Conservation (phyloP, 2,888 invertebrate genomes). For the Horisme vitalbata region DNA sequence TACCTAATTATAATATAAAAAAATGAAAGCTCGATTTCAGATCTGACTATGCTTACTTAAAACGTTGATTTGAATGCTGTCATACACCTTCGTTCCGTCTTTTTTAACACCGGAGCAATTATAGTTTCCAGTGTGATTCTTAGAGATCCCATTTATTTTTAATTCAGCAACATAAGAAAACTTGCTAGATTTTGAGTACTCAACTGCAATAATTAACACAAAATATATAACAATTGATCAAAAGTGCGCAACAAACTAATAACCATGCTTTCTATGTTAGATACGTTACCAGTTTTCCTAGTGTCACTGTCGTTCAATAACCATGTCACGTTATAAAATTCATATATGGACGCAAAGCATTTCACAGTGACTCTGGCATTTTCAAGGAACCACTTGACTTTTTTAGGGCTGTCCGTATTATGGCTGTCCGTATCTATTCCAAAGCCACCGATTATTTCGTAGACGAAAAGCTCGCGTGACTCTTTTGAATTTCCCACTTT, state of each 20-base stretch:
- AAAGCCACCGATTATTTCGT: conserved; percentile 62
- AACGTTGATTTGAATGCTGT: conserved; percentile 49
- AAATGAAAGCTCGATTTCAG: too few species aligned
- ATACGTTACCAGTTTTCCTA: conserved; percentile 43
- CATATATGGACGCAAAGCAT: conserved; percentile 63
- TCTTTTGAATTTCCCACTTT: neutral
- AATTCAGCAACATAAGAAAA: conserved; percentile 58
- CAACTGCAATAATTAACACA: conserved; percentile 43
- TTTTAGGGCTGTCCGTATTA: conserved; percentile 28
- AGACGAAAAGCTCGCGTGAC: conserved; percentile 46
- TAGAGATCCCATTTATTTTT: conserved; percentile 47
- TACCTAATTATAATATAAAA: neutral
- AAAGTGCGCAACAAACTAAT: too few species aligned
- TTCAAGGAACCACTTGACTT: conserved; percentile 53
- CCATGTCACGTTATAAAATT: conserved; percentile 61
- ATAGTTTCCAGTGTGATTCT: conserved; percentile 54
- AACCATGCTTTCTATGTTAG: too few species aligned
- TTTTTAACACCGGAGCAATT: conserved; percentile 48
- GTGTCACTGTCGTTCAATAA: conserved; percentile 28
- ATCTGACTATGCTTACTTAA: conserved; percentile 48
- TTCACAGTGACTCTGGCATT: conserved; percentile 45
- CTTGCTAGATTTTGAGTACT: conserved; percentile 30
- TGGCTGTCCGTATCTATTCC: conserved; percentile 46
- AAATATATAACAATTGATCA: too few species aligned
- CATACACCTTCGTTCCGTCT: conserved; percentile 33